Conservation (phyloP, 1,140 invertebrate genomes). For the Drosophila arizonae region DNA sequence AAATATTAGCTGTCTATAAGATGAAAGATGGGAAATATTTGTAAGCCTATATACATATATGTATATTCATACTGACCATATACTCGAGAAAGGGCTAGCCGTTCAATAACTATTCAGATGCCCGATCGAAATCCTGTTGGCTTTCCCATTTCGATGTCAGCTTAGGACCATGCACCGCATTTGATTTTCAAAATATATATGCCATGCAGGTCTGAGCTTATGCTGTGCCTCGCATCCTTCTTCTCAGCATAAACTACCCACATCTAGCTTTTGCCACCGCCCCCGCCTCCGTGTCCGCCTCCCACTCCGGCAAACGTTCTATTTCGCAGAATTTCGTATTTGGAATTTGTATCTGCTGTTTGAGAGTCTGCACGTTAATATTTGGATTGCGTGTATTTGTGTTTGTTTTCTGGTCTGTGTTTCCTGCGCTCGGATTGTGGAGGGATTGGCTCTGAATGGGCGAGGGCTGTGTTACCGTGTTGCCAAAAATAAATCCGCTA, state of each 20-base stretch:
- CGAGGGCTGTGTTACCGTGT: slow-evolving; percentile 13
- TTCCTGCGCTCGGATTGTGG: slow-evolving; percentile 27
- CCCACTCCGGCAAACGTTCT: background rate
- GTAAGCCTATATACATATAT: too few relatives aligned
- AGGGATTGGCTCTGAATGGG: slow-evolving; percentile 1
- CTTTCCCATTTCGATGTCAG: slow-evolving; percentile 35
- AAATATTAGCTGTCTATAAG: background rate
- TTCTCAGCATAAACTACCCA: slow-evolving; percentile 20
- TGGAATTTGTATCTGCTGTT: slow-evolving; percentile 61
- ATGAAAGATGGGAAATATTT: background rate
- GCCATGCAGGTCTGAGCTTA: slow-evolving; percentile 32
- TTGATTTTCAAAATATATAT: slow-evolving; percentile 23
- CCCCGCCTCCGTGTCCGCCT: background rate
- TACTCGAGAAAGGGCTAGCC: background rate
- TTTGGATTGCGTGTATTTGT: slow-evolving; percentile 72
- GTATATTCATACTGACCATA: background rate
- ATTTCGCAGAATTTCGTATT: slow-evolving; percentile 18
- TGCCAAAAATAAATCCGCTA: slow-evolving; percentile 69
- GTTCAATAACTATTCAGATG: slow-evolving; percentile 29
- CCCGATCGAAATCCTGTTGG: slow-evolving; percentile 33
- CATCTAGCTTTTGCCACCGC: background rate
- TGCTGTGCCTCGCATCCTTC: slow-evolving; percentile 27
- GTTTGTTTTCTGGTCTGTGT: slow-evolving; percentile 60
- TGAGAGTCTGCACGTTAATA: slow-evolving; percentile 55
- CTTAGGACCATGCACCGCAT: slow-evolving; percentile 31